These are phyloP conservation scores for Rhabditoides inermis DNA, from an alignment of 2,888 invertebrate genomes.

Conservation along the genomic window DNA sequence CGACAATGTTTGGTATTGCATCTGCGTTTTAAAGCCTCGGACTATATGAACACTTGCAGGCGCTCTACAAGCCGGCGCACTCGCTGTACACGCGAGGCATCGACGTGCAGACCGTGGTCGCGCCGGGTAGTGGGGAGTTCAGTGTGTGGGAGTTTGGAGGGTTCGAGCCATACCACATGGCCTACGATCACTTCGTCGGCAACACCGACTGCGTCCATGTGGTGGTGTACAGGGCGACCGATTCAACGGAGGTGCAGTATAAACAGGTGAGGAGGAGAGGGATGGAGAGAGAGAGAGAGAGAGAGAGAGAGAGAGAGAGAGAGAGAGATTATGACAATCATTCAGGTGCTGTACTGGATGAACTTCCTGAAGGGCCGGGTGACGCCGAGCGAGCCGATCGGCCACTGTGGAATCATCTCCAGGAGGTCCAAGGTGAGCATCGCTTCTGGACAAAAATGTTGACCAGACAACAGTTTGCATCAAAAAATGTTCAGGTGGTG, in stretches of 20 bases:
- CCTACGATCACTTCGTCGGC: conserved; percentile 69
- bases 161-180: conserved; percentile 63
- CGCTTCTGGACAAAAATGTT: conserved; percentile 11
- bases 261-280: too few species aligned
- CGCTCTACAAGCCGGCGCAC: conserved; percentile 23
- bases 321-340: too few species aligned
- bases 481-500: too few species aligned
- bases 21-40: too few species aligned
- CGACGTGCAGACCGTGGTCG: conserved; percentile 60
- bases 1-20: too few species aligned
- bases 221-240: conserved; percentile 62
- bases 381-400: conserved; percentile 61
- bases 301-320: too few species aligned
- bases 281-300: too few species aligned
- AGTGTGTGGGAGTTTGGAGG: conserved; percentile 72
- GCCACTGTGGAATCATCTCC: conserved; percentile 60
- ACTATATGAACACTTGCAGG: neutral
- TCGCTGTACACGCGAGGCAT: conserved; percentile 64
- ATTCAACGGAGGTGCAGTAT: conserved; percentile 59
- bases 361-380: conserved; percentile 67
- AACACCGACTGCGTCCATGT: conserved; percentile 62
- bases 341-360: conserved; percentile 70
- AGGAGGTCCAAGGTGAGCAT: conserved; percentile 59
- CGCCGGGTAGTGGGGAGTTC: conserved; percentile 59
- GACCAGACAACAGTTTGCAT: neutral